Conservation (phyloP, 2,113 vertebrate genomes). For the Piaya cayana region DNA sequence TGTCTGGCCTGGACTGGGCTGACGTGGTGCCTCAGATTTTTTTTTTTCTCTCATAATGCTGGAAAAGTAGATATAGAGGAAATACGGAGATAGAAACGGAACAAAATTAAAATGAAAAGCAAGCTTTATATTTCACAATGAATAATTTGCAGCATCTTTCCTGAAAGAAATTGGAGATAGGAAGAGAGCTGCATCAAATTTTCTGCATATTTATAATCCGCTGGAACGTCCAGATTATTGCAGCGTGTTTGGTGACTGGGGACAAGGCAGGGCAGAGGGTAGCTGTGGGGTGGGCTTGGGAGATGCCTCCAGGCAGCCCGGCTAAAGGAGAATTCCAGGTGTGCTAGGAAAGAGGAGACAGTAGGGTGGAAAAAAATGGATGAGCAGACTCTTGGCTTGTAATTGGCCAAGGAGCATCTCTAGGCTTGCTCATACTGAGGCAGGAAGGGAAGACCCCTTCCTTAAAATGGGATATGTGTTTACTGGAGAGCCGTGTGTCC, state of each 20-base stretch:
- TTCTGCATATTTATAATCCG: not conserved
- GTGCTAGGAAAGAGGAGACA: not conserved
- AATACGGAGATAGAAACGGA: slow-evolving; percentile 39
- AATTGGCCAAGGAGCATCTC: not conserved
- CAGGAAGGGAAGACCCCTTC: not conserved
- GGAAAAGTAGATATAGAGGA: slow-evolving; percentile 47
- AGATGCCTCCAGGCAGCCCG: not conserved
- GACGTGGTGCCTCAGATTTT: slow-evolving; percentile 49
- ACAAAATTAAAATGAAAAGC: slow-evolving; percentile 43
- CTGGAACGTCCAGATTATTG: not conserved
- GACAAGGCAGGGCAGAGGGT: not conserved
- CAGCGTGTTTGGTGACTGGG: not conserved
- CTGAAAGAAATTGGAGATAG: not conserved
- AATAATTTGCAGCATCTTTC: slow-evolving; percentile 32
- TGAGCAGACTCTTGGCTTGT: not conserved
- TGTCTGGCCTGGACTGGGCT: slow-evolving; percentile 59
- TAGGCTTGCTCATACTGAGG: not conserved
- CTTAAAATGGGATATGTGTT: not conserved
- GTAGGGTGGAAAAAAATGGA: not conserved
- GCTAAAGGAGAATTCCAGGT: not conserved
- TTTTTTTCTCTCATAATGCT: not conserved
- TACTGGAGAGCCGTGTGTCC: not conserved
- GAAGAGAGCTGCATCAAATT: not conserved
- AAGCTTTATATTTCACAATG: slow-evolving; percentile 22
- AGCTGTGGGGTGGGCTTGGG: not conserved